phyloP scores from a whole-genome alignment of 2,888 invertebrate species.

The Cephus pulcher region DNA sequence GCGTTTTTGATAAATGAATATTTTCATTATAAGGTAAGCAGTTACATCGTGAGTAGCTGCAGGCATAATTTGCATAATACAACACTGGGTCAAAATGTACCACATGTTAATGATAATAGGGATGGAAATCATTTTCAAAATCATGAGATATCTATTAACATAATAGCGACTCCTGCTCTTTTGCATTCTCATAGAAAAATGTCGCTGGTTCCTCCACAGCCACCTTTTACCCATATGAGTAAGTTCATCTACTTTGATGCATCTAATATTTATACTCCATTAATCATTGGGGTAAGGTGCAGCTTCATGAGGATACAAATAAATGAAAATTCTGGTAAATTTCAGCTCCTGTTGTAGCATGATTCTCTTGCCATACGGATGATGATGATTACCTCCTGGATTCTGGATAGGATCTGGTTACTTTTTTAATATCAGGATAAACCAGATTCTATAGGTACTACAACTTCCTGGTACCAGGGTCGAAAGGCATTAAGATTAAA shows the following conservation, averaged over 20 bases:
- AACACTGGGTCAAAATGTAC: conserved; percentile 33
- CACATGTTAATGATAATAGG: conserved; percentile 26
- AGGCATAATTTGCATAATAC: conserved; percentile 48
- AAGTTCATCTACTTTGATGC: conserved; percentile 25
- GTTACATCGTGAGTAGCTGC: conserved; percentile 51
- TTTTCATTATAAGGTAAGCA: conserved; percentile 41
- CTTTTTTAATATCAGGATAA: neutral
- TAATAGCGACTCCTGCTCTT: conserved; percentile 54
- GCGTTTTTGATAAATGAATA: neutral
- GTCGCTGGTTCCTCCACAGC: conserved; percentile 54
- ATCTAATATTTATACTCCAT: neutral
- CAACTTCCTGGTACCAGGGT: neutral
- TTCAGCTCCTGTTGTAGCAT: neutral
- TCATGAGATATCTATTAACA: conserved; percentile 58
- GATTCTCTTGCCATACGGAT: neutral
- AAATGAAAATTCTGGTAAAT: neutral
- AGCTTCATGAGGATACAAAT: neutral
- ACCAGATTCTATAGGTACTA: neutral
- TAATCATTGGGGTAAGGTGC: neutral
- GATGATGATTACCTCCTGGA: neutral
- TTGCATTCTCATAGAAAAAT: conserved; percentile 56
- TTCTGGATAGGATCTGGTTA: neutral
- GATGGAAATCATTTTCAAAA: conserved; percentile 31
- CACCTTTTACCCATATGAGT: conserved; percentile 54
- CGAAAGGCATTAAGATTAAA: neutral